Conservation (phyloP, 2,113 vertebrate species). For the Phyllopteryx taeniolatus region DNA sequence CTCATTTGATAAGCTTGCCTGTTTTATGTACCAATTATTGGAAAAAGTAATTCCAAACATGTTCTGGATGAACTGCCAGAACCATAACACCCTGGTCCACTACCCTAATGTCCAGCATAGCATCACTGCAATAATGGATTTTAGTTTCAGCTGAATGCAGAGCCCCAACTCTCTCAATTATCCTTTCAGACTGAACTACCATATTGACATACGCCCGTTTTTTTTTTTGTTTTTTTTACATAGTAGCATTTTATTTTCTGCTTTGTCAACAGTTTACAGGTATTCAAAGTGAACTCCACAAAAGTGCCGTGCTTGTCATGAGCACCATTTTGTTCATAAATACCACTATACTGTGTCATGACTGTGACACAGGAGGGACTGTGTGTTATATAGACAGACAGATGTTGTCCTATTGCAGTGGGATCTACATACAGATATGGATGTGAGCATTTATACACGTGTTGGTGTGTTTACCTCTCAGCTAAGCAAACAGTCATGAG, state of each 20-base stretch:
- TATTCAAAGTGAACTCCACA: background rate
- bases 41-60: constrained; percentile 1
- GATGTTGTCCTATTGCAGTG: too few species aligned
- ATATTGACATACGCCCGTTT: background rate
- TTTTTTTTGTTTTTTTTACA: background rate
- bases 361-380: background rate
- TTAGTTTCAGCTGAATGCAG: background rate
- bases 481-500: background rate
- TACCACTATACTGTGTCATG: background rate
- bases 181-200: background rate
- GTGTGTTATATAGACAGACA: too few species aligned
- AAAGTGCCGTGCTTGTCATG: background rate
- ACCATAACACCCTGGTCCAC: constrained; percentile 1
- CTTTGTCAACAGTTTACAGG: background rate
- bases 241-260: background rate
- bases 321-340: background rate
- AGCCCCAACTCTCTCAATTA: background rate
- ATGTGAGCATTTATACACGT: too few species aligned
- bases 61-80: constrained; percentile 1
- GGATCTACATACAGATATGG: too few species aligned
- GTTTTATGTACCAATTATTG: constrained; percentile 6
- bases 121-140: background rate
- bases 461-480: too few species aligned
- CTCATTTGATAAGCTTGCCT: background rate
- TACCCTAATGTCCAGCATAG: background rate